Evolutionary conservation across 1,140 invertebrate genomes (phyloP).

Genomic region (Globodera rostochiensis): DNA sequence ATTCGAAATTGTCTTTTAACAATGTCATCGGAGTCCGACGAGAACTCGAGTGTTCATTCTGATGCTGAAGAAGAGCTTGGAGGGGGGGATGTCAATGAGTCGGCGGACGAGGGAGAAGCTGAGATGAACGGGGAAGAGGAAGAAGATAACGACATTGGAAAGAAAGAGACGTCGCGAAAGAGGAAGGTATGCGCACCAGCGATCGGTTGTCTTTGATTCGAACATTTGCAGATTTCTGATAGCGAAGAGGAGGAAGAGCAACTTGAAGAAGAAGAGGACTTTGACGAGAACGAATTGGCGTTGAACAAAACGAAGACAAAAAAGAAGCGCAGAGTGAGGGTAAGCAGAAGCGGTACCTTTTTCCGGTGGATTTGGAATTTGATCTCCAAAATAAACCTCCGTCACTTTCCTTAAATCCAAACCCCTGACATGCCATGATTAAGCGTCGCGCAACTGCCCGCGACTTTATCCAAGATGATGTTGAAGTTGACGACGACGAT

Average conservation of each 20-base stretch:
- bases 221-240: constrained; percentile 21
- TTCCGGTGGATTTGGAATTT: too few species aligned
- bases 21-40: constrained; percentile 28
- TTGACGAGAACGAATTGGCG: constrained; percentile 30
- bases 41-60: constrained; percentile 24
- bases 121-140: not conserved
- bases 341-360: not conserved
- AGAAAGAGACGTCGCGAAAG: constrained; percentile 2
- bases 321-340: constrained; percentile 30
- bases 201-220: too few species aligned
- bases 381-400: too few species aligned
- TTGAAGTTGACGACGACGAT: constrained; percentile 63
- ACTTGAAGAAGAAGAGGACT: constrained; percentile 44
- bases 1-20: not conserved
- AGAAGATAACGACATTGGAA: not conserved
- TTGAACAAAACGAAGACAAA: constrained; percentile 28
- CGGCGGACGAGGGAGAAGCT: constrained; percentile 11
- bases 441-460: constrained; percentile 51
- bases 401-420: too few species aligned
- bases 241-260: constrained; percentile 49
- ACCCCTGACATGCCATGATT: constrained; percentile 19
- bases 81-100: constrained; percentile 9
- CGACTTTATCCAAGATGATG: constrained; percentile 63
- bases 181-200: not conserved
- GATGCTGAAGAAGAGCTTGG: constrained; percentile 15